Evolutionary conservation across 1,140 invertebrate species (phyloP).

Genomic region (Neuroterus valhalla): DNA sequence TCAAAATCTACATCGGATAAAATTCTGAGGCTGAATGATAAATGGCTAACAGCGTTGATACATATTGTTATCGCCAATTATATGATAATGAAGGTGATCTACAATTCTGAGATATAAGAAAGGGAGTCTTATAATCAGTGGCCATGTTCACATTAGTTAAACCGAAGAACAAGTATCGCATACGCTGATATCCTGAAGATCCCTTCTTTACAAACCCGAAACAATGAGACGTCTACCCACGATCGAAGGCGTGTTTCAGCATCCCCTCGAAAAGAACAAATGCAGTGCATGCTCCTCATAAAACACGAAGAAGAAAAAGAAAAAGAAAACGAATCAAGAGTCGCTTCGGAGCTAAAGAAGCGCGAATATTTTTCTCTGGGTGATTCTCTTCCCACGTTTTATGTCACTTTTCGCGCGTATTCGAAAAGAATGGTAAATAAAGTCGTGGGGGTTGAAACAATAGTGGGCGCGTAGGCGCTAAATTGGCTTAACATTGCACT

Average conservation of each 20-base stretch:
- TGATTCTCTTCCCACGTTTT: constrained; percentile 29
- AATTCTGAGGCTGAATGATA: too few species aligned
- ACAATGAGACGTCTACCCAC: constrained; percentile 45
- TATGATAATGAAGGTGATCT: too few species aligned
- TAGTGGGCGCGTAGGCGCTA: constrained; percentile 23
- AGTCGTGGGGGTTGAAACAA: constrained; percentile 16
- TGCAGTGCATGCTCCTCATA: constrained; percentile 35
- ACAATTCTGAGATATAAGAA: too few species aligned
- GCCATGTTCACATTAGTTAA: background rate
- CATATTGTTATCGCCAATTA: too few species aligned
- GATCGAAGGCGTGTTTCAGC: constrained; percentile 39
- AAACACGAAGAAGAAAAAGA: constrained; percentile 46
- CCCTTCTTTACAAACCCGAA: constrained; percentile 30
- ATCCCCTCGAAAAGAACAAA: constrained; percentile 23
- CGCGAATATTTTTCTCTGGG: constrained; percentile 33
- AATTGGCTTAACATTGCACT: constrained; percentile 27
- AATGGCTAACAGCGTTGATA: too few species aligned
- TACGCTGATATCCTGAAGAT: background rate
- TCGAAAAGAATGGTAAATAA: constrained; percentile 29
- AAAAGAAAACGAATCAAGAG: constrained; percentile 29
- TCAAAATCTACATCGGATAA: too few species aligned
- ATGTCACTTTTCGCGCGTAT: constrained; percentile 23
- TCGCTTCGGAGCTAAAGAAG: constrained; percentile 29
- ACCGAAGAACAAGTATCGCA: background rate
- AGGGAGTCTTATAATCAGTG: too few species aligned